A percentile compares a stretch with the other conserved stretches of the same genome.
phyloP scores from a whole-genome alignment of 2,797 vertebrate species.

The Chanos chanos region DNA sequence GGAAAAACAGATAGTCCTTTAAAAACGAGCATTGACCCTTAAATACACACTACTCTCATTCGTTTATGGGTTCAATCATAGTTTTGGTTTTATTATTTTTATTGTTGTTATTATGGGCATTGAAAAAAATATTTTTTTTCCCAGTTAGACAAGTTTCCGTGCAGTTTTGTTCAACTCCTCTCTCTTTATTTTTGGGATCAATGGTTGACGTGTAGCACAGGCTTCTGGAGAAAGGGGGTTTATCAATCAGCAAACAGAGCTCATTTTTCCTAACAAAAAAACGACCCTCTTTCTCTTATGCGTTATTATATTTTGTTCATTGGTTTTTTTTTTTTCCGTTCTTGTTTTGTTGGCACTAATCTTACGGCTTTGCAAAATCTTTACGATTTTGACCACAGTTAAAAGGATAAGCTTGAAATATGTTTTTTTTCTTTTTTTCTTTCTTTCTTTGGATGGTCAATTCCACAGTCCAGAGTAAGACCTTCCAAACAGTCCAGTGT shows the following conservation, averaged over 20 bases:
- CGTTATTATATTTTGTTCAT: slow-evolving; percentile 44
- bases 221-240: slow-evolving; percentile 50
- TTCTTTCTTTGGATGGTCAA: slow-evolving; percentile 77
- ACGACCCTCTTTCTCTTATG: slow-evolving; percentile 55
- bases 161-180: slow-evolving; percentile 58
- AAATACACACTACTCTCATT: slow-evolving; percentile 52
- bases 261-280: slow-evolving; percentile 60
- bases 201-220: slow-evolving; percentile 78
- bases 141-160: slow-evolving; percentile 49
- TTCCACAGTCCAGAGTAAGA: slow-evolving; percentile 72
- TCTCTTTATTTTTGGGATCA: slow-evolving; percentile 74
- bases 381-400: slow-evolving; percentile 32
- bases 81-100: slow-evolving; percentile 37
- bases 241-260: slow-evolving; percentile 66
- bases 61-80: slow-evolving; percentile 42
- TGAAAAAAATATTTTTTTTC: slow-evolving; percentile 75
- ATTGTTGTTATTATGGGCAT: slow-evolving; percentile 76
- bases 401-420: slow-evolving; percentile 61
- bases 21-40: slow-evolving; percentile 53
- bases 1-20: slow-evolving; percentile 62
- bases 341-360: slow-evolving; percentile 55
- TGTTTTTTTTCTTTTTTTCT: slow-evolving; percentile 2
- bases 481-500: slow-evolving; percentile 79
- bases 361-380: slow-evolving; percentile 53
- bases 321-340: slow-evolving; percentile 44